Evolutionary conservation across 2,113 vertebrate species (phyloP), one percentile per base, ranked within the genome.

Genomic region (Athene cunicularia): DNA sequence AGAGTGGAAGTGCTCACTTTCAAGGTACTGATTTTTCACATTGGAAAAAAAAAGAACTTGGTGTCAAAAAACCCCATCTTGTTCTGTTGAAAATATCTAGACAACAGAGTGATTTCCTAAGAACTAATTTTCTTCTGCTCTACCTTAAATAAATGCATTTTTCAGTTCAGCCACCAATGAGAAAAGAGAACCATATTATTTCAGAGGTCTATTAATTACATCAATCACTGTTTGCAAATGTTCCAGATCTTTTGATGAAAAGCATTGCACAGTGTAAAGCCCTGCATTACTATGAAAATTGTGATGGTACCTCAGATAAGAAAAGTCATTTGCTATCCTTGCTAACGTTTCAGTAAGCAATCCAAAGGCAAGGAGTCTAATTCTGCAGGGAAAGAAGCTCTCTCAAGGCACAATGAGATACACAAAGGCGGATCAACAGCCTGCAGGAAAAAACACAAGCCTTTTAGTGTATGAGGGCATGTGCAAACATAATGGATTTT

Each of bases 401-500:
- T 96, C 80, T 33, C 64, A 86, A 68, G 60, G 68, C 39, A 93
- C 55, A 72, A 14, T 21, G 39, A 89, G 56, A 82, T 56, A 41
- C 52, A 49, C 53, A 75, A 95, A 91, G 53, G 43, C 88, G 49
- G 39, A 95, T 80, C 64, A 89, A 72, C 60, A 87, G 80, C 76
- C 66, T 2, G 3, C 62, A 83, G 71, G 84, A 85, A 76, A 76
- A 76, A 66, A 3, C 18, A 82, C 35, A 89, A 91, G 41, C 35
- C 28, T 89, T 72, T 87, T 39, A 88, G 62, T 8, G 15, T 33
- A 64, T 20, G 33, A 91, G 66, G 86, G 70, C 66, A 82, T 89
- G 60, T 80, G 33, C 80, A 95, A 92, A 90, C 76, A 85, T 64
- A 87, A 79, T 82, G 86, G 66, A 82, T 94, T 91, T 94, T 86